A percentile compares a stretch with the other conserved stretches of the same genome.
Conservation (phyloP, 2,113 vertebrate genomes). For the Apistogramma diplotaenia region DNA sequence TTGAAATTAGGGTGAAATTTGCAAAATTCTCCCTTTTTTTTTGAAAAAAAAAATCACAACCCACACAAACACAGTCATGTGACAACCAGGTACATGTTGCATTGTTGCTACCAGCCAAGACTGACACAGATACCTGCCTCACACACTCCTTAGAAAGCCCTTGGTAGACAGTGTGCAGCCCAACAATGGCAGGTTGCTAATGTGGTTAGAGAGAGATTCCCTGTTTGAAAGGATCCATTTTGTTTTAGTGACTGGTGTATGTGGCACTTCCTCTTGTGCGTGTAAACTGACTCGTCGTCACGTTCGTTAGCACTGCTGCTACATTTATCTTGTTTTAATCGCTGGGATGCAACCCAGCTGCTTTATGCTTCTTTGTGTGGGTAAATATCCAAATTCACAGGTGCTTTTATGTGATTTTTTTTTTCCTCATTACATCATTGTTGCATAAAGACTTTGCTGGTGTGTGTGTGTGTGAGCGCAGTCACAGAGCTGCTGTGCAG, state of each 20-base stretch:
- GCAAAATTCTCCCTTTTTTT: background rate
- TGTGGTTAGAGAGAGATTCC: background rate
- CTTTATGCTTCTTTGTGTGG: background rate
- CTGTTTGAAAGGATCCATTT: background rate
- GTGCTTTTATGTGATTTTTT: background rate
- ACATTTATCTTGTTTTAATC: background rate
- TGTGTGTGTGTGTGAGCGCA: background rate
- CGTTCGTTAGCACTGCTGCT: background rate
- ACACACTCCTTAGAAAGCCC: background rate
- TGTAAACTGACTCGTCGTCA: background rate
- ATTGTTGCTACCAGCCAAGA: background rate
- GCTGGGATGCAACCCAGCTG: background rate
- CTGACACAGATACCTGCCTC: background rate
- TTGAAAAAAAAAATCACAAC: background rate
- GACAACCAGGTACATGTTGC: background rate
- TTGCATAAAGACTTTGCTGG: background rate
- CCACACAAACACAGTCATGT: background rate
- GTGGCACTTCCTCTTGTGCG: background rate
- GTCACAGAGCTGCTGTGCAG: background rate
- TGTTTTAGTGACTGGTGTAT: background rate
- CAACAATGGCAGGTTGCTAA: background rate
- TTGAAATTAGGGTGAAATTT: background rate
- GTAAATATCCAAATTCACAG: background rate
- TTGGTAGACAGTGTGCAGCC: background rate
- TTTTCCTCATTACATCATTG: background rate